Percentiles rank a stretch among this genome's conserved stretches.
Evolutionary conservation across 2,113 vertebrate species (phyloP).

Genomic region (Dasyprocta punctata): DNA sequence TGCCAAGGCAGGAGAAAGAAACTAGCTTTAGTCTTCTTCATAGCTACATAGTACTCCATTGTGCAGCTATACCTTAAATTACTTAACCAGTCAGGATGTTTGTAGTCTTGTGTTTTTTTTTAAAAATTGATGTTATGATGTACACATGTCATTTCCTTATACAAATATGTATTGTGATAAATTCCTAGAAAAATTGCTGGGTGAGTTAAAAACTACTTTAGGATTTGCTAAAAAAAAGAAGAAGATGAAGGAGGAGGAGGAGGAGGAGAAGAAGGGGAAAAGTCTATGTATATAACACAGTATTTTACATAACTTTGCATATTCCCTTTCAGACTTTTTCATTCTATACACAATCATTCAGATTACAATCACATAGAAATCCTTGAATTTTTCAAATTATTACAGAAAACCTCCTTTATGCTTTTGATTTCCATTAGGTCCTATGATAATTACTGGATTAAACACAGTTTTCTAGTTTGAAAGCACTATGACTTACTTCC

Average conservation of each 20-base stretch:
- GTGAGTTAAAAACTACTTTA: slow-evolving; percentile 11
- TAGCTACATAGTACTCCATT: neutral
- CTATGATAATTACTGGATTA: neutral
- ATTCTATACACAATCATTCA: neutral
- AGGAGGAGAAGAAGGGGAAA: neutral
- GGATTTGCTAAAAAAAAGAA: neutral
- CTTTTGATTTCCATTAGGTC: neutral
- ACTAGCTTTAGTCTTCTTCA: neutral
- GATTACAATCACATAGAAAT: neutral
- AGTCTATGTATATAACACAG: neutral
- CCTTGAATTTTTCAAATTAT: neutral
- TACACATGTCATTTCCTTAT: neutral
- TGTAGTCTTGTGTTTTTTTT: neutral
- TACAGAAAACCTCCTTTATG: neutral
- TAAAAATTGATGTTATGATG: neutral
- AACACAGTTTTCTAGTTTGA: neutral
- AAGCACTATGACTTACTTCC: neutral
- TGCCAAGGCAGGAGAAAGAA: neutral
- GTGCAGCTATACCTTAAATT: neutral
- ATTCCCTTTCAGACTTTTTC: slow-evolving; percentile 5
- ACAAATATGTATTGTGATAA: neutral
- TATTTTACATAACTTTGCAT: neutral
- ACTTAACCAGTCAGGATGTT: neutral
- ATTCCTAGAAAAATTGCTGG: neutral
- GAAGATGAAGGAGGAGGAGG: too few relatives aligned